Base-by-base conservation (phyloP, 1,140 invertebrate species). In the Drosophila mojavensis region DNA sequence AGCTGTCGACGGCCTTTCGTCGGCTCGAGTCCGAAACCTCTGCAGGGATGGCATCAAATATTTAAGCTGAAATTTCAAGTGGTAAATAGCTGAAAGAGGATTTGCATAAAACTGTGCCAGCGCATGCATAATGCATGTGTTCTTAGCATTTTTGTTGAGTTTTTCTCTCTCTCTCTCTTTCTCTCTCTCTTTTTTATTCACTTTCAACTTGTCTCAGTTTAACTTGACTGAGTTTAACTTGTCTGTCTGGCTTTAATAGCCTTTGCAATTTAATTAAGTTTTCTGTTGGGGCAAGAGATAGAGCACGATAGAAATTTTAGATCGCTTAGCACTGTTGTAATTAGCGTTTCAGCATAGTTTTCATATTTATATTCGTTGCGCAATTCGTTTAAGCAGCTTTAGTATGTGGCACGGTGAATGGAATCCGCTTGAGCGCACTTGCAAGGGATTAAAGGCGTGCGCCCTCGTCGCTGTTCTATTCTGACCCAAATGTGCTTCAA, bases 61-160 rank as follows among this genome's bases (percentile, higher is more conserved):
- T 86, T 81, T 81, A 81, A 82, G 70, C 55, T 36, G 11, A 47
- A 72, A 74, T 60, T 82, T 77, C 54, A 77, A 79, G 79, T 82
- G 83, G 79, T 79, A 86, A 88, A 88, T 71, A 64, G 64, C 76
- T 70, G 86, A 77, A 70, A 73, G 55, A 58, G 75, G 72, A 88
- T 82, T 88, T 88, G 76, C 82, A 88, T 86, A 73, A 79, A 81
- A 68, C 62, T 59, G 60, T 77, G 67, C 59, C 55, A 54, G 10
- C 20, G 55, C 79, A 79, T 82, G 72, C 79, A 86, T 88, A 74
- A 83, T 83, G 76, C 76, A 82, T 77, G 51, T 39, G 36, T 39
- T 39, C 10, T 11, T 2, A 13, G 36, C 36, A 39, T 39, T 39
- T 39, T 39, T 39, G 10, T 39, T 13, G 36, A 5, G 2, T 3